Conservation (phyloP, 1,140 invertebrate species). For the Drosophila varians region DNA sequence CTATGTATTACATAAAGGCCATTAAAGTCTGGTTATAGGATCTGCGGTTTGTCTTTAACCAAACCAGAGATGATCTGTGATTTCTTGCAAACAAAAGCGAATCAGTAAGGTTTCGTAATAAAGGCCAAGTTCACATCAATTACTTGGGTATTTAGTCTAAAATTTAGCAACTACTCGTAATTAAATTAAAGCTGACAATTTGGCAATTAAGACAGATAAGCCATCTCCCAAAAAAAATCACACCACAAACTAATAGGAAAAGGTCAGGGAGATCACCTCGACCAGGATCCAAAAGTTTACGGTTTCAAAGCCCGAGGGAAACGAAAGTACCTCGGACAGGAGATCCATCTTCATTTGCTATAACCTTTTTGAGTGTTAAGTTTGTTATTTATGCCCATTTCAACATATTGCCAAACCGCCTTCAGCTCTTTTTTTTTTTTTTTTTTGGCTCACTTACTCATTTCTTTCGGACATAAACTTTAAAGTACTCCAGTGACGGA, state of each 20-base stretch:
- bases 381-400: slow-evolving; percentile 46
- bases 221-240: neutral
- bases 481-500: slow-evolving; percentile 8
- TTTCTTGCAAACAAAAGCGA: neutral
- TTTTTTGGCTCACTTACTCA: slow-evolving; percentile 20
- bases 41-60: neutral
- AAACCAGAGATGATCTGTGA: neutral
- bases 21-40: slow-evolving; percentile 7
- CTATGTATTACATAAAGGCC: slow-evolving; percentile 34
- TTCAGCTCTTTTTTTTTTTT: slow-evolving; percentile 4
- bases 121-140: neutral
- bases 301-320: slow-evolving; percentile 1
- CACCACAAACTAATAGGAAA: neutral
- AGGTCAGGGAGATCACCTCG: neutral
- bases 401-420: slow-evolving; percentile 43
- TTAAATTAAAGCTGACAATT: neutral
- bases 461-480: slow-evolving; percentile 18
- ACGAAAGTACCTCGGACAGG: slow-evolving; percentile 20
- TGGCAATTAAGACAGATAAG: neutral
- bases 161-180: neutral
- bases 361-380: slow-evolving; percentile 42
- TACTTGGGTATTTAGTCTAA: neutral
- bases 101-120: neutral
- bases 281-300: slow-evolving; percentile 7
- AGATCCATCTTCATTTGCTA: slow-evolving; percentile 7